Base-by-base conservation (phyloP, 2,888 invertebrate genomes). In the Tipula vernalis region DNA sequence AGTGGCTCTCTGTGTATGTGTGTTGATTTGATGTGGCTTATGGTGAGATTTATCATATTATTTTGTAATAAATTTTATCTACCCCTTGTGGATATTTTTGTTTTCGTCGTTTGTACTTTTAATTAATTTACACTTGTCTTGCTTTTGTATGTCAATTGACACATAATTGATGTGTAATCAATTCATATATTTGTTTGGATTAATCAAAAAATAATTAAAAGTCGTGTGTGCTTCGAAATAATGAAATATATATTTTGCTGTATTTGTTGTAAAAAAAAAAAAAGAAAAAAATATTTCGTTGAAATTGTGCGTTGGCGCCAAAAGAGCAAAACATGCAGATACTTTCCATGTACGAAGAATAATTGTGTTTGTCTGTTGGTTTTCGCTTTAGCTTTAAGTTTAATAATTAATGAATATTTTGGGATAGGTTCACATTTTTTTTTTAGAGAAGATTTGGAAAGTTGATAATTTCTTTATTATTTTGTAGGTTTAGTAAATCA, bases 1-100 rank as follows among this genome's bases (percentile, higher is more conserved):
- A 71, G 71, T 71, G 71, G 71, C 12, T 71, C 71, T 71, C 71
- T 71, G 12, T 71, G 12, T 71, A 71, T 28, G 1, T 71, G 71
- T 71, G 28, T 71, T 71, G 71, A 28, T 71, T 71, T 71, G 71
- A 28, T 71, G 71, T 28, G 28, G 71, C 71, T 71, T 71, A 71
- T 71, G 71, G 71, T 71, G 71, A 71, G 71, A 71, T 71, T 71
- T 71, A 71, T 71, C 71, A 71, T 71, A 71, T 71, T 71, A 71
- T 71, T 28, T 71, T 28, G 71, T 71, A 71, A 71, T 71, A 3
- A 71, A 71, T 71, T 28, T 28, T 71, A 71, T 18, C 71, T 71
- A 18, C 28, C 71, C 28, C 71, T 71, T 71, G 71, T 71, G 71
- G 71, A 71, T 12, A 71, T 71, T 28, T 71, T 71, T 5, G 10